These are phyloP conservation scores for Leptinotarsa texana DNA, from an alignment of 1,140 invertebrate genomes.

Conservation along the genomic window DNA sequence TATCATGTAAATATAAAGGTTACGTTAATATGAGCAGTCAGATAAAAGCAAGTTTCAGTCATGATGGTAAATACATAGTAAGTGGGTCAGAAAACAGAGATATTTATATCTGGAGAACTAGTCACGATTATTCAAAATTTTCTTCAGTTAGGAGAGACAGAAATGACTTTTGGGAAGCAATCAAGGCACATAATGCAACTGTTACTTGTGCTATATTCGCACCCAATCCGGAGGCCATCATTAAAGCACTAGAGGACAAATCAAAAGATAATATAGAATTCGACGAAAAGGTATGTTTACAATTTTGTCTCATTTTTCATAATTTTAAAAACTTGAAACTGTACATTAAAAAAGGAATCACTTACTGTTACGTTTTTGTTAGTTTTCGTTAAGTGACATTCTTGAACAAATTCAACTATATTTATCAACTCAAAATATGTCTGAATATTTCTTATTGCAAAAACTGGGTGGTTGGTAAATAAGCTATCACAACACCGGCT, in stretches of 20 bases:
- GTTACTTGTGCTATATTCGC: slow-evolving; percentile 98
- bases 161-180: slow-evolving; percentile 97
- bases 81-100: slow-evolving; percentile 98
- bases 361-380: no score
- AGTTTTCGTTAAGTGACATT: no score
- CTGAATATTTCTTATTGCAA: no score
- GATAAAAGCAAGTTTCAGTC: slow-evolving; percentile 95
- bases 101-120: slow-evolving; percentile 96
- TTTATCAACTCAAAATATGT: no score
- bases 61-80: slow-evolving; percentile 95
- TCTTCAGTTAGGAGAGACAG: slow-evolving; percentile 90
- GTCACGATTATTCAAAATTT: slow-evolving; percentile 95
- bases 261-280: slow-evolving; percentile 28
- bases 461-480: no score
- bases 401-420: no score
- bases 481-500: no score
- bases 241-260: slow-evolving; percentile 67
- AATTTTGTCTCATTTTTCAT: slow-evolving; percentile 28
- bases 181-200: slow-evolving; percentile 94
- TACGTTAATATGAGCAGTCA: slow-evolving; percentile 96
- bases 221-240: slow-evolving; percentile 91
- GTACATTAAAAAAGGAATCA: no score
- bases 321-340: slow-evolving; percentile 59
- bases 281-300: slow-evolving; percentile 30
- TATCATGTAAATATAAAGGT: slow-evolving; percentile 92